Base-by-base conservation (phyloP, 2,113 vertebrate species). In the Petrocephalus zakoni region DNA sequence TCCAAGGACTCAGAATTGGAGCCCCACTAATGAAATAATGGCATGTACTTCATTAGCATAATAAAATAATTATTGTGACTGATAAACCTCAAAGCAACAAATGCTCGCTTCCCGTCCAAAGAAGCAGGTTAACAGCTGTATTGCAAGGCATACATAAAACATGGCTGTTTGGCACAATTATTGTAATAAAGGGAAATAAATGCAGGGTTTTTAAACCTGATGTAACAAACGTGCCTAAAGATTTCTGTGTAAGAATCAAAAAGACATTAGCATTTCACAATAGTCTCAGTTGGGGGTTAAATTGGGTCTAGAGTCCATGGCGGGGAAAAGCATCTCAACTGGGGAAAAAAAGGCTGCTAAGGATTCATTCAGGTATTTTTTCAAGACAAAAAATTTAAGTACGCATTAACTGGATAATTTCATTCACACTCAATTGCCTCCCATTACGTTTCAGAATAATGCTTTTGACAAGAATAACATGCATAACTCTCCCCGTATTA, bases 21-120 rank as follows among this genome's bases (percentile, higher is more conserved):
- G 91, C 93, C 90, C 91, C 87, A 86, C 94, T 96, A 96, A 96
- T 96, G 94, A 95, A 96, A 96, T 95, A 96, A 96, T 95, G 91
- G 93, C 2, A 89, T 87, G 64, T 68, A 86, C 88, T 92, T 95
- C 94, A 96, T 96, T 96, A 95, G 92, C 95, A 96, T 96, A 95
- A 94, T 95, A 95, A 94, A 95, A 96, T 95, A 94, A 96, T 95
- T 94, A 95, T 93, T 92, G 93, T 91, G 93, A 93, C 93, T 94
- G 94, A 95, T 96, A 94, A 95, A 94, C 91, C 95, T 96, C 94
- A 95, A 95, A 95, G 94, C 94, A 94, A 92, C 93, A 90, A 92
- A 90, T 47, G 85, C 82, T 90, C 88, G 47, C 81, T 87, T 88
- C 89, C 49, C 61, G 37, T 68, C 83, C 83, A 91, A 91, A 90